Base-by-base conservation (phyloP, 1,140 invertebrate species). In the Trichoplusia ni region DNA sequence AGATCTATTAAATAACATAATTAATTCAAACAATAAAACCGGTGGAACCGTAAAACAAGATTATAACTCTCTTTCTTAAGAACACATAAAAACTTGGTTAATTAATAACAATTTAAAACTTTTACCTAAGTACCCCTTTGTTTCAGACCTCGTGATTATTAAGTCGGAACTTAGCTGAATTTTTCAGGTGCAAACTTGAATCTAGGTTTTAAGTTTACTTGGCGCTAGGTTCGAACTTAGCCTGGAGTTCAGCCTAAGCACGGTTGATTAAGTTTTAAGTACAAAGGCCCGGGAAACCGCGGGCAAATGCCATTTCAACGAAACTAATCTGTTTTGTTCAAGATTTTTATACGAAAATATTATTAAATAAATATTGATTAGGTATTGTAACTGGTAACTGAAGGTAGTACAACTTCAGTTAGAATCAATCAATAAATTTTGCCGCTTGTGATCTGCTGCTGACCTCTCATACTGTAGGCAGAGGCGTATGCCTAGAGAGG, bases 111-210 rank as follows among this genome's bases (percentile, higher is more conserved):
- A 47, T 47, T 29, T 31, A 47, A 47, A 47, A 47, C 13, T 47
- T 47, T 16, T 13, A 47, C 13, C 25, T 47, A 29, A 47, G 44
- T 29, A 47, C 44, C 13, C 23, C 44, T 47, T 47, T 47, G 44
- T 47, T 47, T 47, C 44, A 47, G 3, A 29, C 27, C 44, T 47
- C 25, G 44, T 47, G 14, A 29, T 47, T 47, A 47, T 47, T 29
- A 47, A 47, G 44, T 47, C 18, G 18, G 13, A 47, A 47, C 44
- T 47, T 47, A 47, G 44, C 44, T 47, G 44, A 47, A 47, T 47
- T 47, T 47, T 47, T 47, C 44, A 47, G 44, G 44, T 29, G 25
- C 1, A 47, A 47, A 29, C 44, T 31, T 29, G 18, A 11, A 2
- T 33, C 8, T 33, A n/a, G 44, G 11, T 47, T 2, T n/a, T 6